Evolutionary conservation across 2,113 vertebrate species (phyloP), one percentile per base, ranked within the genome.

Genomic region (Mus spicilegus): DNA sequence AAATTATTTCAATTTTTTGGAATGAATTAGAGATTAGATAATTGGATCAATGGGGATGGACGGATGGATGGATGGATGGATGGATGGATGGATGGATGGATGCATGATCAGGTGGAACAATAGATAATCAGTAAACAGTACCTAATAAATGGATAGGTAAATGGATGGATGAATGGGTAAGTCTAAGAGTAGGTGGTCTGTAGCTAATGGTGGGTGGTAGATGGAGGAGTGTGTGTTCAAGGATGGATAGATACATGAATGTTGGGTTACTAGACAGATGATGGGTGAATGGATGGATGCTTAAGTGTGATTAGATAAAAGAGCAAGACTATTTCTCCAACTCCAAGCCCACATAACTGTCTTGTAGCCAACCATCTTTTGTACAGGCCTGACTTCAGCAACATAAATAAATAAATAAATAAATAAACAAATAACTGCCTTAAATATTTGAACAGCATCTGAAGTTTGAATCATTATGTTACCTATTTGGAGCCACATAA

Each of bases 61-160:
- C 33, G 5, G 1, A 6, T 7, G 3, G 7, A 17, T 78, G 49
- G 28, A 51, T 54, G 7, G 13, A 5, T 49, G 1, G 22, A 26
- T 67, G 51, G 51, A 12, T 63, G 10, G 26, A 33, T 24, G 19
- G 9, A 1, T 42, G 51, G 5, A 5, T 49, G 1, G 9, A 26
- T 28, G 16, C 8, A 2, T 39, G 11, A 16, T 5, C 65, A 30
- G 3, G 28, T 33, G 14, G 28, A 33, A 0, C 26, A 54, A 58
- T 56, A 54, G 19, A 24, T 58, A 51, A 51, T 75, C 63, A 26
- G 16, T n/a, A 20, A 51, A 81, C 22, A 30, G 49, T 67, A 67
- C 30, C 65, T 67, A 67, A 67, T 67, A 67, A 30, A 67, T 67
- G 28, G 28, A 67, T 67, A 28, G 28, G 10, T 67, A 30, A 4